Conservation (phyloP, 92 coral and sea anemone genomes). For the Umimayanthus kanabou region DNA sequence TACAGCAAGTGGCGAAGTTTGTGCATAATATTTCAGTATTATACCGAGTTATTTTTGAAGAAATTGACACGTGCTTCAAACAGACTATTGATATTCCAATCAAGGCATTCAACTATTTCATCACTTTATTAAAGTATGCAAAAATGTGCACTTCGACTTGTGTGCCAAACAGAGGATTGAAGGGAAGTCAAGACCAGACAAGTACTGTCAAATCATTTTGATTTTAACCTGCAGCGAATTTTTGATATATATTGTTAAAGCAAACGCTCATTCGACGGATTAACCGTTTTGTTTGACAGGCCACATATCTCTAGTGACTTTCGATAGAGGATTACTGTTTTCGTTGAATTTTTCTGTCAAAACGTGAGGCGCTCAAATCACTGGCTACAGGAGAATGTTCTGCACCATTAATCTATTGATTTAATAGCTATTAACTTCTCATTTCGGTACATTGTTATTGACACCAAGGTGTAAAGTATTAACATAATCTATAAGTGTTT, state of each 20-base stretch:
- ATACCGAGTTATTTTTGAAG: too few relatives aligned
- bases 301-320: background rate
- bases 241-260: too few relatives aligned
- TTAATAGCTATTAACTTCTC: constrained; percentile 2
- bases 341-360: background rate
- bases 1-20: background rate
- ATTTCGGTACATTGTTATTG: background rate
- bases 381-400: constrained; percentile 21
- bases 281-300: background rate
- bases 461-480: constrained; percentile 5
- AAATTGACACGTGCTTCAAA: too few relatives aligned
- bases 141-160: background rate
- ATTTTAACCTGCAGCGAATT: background rate
- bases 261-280: background rate
- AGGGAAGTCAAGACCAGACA: background rate
- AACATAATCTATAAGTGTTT: background rate
- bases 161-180: background rate
- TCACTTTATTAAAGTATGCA: background rate
- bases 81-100: background rate
- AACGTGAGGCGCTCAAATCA: background rate
- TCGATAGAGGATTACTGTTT: background rate
- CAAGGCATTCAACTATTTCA: background rate
- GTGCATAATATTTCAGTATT: too few relatives aligned
- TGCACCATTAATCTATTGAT: constrained; percentile 13
- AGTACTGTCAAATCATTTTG: background rate